These are phyloP conservation scores for Brassicogethes aeneus DNA, from an alignment of 2,888 invertebrate genomes.

Conservation along the genomic window DNA sequence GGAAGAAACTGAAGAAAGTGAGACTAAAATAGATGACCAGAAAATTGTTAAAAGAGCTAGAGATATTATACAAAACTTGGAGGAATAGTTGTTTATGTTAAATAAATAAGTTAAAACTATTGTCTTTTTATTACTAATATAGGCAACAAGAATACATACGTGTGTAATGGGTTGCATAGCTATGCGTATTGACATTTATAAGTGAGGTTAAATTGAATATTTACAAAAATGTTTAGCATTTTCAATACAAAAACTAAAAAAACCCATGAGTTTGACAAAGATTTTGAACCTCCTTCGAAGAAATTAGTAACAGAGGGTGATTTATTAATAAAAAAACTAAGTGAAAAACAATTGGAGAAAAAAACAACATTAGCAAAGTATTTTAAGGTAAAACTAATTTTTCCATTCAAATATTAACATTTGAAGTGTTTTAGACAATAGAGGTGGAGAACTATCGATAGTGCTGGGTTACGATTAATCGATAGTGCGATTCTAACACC, in stretches of 20 bases:
- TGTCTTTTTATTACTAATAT: too few relatives aligned
- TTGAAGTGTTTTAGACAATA: too few relatives aligned
- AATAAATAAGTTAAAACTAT: too few relatives aligned
- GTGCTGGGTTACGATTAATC: too few relatives aligned
- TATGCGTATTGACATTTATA: neutral
- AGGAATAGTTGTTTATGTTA: conserved; percentile 29
- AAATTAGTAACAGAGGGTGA: conserved; percentile 32
- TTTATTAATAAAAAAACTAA: conserved; percentile 30
- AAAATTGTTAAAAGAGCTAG: conserved; percentile 47
- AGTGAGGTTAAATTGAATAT: neutral
- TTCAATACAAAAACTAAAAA: neutral
- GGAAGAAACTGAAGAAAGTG: conserved; percentile 33
- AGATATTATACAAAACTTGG: conserved; percentile 55
- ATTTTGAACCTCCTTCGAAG: conserved; percentile 13
- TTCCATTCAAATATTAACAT: too few relatives aligned
- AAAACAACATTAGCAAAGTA: conserved; percentile 21
- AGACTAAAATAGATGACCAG: conserved; percentile 32
- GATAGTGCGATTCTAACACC: too few relatives aligned
- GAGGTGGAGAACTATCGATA: too few relatives aligned
- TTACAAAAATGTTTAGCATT: conserved; percentile 16
- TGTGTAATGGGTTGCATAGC: too few relatives aligned
- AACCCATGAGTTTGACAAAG: neutral
- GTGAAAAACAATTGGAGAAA: conserved; percentile 29
- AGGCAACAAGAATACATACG: too few relatives aligned
- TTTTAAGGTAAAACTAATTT: neutral